Evolutionary conservation across 2,888 invertebrate genomes (phyloP).

Genomic region (Melipona beecheii): DNA sequence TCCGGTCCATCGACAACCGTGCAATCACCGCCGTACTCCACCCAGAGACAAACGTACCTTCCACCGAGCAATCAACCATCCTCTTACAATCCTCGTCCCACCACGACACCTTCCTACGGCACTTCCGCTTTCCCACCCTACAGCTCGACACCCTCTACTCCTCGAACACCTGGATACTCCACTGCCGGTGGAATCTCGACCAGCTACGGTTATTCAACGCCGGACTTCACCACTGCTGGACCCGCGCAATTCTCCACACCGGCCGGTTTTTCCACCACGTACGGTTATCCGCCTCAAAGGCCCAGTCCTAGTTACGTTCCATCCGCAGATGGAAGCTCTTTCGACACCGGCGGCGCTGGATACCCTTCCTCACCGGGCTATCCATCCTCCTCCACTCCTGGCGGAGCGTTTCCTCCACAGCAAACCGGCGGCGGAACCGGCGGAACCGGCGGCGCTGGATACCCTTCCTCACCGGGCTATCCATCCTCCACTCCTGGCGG

Average conservation of each 20-base stretch:
- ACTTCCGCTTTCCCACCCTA: slow-evolving; percentile 77
- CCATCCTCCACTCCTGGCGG: neutral
- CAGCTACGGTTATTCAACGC: slow-evolving; percentile 19
- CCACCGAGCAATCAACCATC: slow-evolving; percentile 71
- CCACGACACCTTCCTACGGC: slow-evolving; percentile 64
- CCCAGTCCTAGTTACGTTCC: slow-evolving; percentile 60
- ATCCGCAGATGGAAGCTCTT: slow-evolving; percentile 63
- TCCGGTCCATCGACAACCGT: slow-evolving; percentile 46
- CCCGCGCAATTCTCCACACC: slow-evolving; percentile 45
- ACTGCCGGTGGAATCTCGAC: slow-evolving; percentile 30
- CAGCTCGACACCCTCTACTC: slow-evolving; percentile 71
- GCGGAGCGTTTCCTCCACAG: neutral
- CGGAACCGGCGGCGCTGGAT: slow-evolving; percentile 33
- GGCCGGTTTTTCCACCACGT: slow-evolving; percentile 66
- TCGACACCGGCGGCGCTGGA: neutral
- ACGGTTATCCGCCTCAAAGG: slow-evolving; percentile 65
- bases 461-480: neutral
- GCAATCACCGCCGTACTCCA: slow-evolving; percentile 56
- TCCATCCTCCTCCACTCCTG: neutral
- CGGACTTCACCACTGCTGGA: neutral
- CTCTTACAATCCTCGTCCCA: slow-evolving; percentile 71
- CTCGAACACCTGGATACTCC: slow-evolving; percentile 20
- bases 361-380: slow-evolving; percentile 32
- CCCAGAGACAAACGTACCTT: slow-evolving; percentile 72
- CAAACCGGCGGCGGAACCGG: neutral